Evolutionary conservation across 2,797 vertebrate genomes (phyloP), one percentile per base, ranked within the genome.

Genomic region (Gymnothorax reevesii): DNA sequence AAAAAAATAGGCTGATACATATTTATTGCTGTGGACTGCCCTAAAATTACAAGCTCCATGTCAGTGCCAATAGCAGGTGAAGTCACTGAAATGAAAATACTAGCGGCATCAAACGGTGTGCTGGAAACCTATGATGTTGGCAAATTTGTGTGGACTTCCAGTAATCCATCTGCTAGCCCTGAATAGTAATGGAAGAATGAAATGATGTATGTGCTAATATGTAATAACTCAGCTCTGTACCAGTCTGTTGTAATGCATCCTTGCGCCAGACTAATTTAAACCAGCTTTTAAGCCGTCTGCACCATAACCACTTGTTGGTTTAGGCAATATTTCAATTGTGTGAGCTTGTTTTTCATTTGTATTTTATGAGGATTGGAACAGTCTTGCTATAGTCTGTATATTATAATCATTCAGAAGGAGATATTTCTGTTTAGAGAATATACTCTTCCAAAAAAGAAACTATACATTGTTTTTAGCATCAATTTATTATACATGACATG

Each of bases 191-290:
- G 69, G 69, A 73, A 73, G 15, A 77, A 52, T 49, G 33, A 49
- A 52, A 77, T 49, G 64, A 69, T 69, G 64, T 69, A 69, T 75
- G 71, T 75, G 25, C 71, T 42, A 75, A 33, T 75, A 33, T 75
- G 20, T 75, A 33, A 33, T 75, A 75, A 42, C 71, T 13, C 33
- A 42, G 27, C 13, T 4, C 10, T 75, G 25, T 75, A 33, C 71
- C 71, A 75, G 71, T 75, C 62, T 86, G 62, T 25, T 57, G 17
- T 42, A 86, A 86, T 7, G 55, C 20, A 86, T 22, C 57, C 57
- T 15, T 60, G 22, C 60, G 25, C 71, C 71, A 75, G 71, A 12
- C 71, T 75, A 75, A 33, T 75, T 33, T 75, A 75, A 75, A 4
- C 8, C 71, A 75, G 33, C 71, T 75, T 75, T 4, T 5, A 33